Conservation (phyloP, 2,113 vertebrate species). For the Jaculus jaculus region DNA sequence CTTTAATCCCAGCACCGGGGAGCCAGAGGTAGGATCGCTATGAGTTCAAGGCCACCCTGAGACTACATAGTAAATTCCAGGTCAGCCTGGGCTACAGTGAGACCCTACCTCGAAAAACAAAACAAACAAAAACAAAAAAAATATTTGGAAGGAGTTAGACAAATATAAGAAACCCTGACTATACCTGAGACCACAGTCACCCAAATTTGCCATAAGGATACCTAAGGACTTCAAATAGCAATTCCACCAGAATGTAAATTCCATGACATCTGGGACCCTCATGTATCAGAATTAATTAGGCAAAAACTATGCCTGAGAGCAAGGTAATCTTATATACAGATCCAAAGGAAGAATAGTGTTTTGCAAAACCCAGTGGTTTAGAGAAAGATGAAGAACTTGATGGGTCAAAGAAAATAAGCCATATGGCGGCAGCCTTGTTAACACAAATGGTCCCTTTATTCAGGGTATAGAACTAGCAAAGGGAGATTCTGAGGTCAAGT, state of each 20-base stretch:
- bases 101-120: no score
- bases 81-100: no score
- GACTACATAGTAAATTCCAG: no score
- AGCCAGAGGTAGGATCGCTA: no score
- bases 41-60: no score
- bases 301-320: not conserved
- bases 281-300: conserved; percentile 28
- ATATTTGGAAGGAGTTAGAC: no score
- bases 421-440: conserved; percentile 8
- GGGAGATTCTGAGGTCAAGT: not conserved
- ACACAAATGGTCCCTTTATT: not conserved
- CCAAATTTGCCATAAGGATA: not conserved
- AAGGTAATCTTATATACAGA: not conserved
- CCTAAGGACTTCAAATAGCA: not conserved
- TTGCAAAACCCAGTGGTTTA: not conserved
- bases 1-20: no score
- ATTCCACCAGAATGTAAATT: conserved; percentile 15
- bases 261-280: not conserved
- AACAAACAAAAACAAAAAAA: no score
- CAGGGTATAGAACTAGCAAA: not conserved
- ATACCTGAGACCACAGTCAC: not conserved
- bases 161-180: not conserved
- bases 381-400: not conserved
- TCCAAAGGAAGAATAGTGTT: not conserved
- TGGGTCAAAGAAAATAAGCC: conserved; percentile 16